These are phyloP conservation scores for Cylas formicarius DNA, from an alignment of 1,140 invertebrate species.

Conservation along the genomic window DNA sequence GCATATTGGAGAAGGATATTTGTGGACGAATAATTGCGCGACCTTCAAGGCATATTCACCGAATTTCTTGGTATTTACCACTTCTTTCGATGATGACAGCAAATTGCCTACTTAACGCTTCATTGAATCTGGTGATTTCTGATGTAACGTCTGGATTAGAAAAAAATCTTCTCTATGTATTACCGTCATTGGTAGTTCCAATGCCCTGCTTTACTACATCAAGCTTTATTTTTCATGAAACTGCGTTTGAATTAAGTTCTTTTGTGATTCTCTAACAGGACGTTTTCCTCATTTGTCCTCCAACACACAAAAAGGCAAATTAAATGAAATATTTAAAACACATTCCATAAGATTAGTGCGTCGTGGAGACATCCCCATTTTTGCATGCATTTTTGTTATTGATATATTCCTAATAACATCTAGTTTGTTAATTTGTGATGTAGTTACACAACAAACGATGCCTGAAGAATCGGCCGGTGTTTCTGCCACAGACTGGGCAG, in stretches of 20 bases:
- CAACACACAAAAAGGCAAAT: slow-evolving; percentile 3
- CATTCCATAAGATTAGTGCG: slow-evolving; percentile 19
- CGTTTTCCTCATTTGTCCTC: background rate
- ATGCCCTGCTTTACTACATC: slow-evolving; percentile 11
- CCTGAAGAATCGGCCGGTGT: slow-evolving; percentile 4
- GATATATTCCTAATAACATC: slow-evolving; percentile 3
- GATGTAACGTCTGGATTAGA: slow-evolving; percentile 4
- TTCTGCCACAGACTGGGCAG: slow-evolving; percentile 3
- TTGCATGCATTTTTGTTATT: background rate
- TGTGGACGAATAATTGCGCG: slow-evolving; percentile 25
- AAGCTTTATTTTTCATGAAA: too few relatives aligned
- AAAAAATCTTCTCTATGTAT: slow-evolving; percentile 13
- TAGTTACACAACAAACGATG: slow-evolving; percentile 8
- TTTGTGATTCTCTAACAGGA: slow-evolving; percentile 1
- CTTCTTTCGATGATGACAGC: slow-evolving; percentile 8
- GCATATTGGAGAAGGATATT: slow-evolving; percentile 38
- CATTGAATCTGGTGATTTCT: slow-evolving; percentile 20
- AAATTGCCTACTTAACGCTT: slow-evolving; percentile 12
- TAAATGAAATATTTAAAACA: slow-evolving; percentile 12
- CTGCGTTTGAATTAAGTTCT: slow-evolving; percentile 11
- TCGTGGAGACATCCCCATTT: slow-evolving; percentile 10
- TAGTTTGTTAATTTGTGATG: slow-evolving; percentile 11
- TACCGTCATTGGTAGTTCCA: slow-evolving; percentile 14
- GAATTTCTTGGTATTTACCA: slow-evolving; percentile 8
- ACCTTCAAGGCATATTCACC: slow-evolving; percentile 8